These are phyloP conservation scores for Coregonus clupeaformis DNA, from an alignment of 2,113 vertebrate genomes.

Conservation along the genomic window DNA sequence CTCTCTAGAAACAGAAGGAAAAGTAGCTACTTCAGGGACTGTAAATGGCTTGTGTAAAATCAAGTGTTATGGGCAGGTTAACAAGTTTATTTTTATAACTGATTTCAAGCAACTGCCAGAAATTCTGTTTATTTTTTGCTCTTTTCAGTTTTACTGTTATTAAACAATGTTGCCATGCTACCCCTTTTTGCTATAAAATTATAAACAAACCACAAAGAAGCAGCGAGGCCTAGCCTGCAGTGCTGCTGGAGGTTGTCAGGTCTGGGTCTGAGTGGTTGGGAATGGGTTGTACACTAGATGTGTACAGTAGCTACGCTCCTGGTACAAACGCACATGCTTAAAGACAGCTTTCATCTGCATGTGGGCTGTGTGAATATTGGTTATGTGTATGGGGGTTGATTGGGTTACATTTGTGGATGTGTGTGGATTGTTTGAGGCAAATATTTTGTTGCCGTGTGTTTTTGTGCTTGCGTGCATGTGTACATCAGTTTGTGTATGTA, in stretches of 20 bases:
- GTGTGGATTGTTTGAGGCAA: slow-evolving; percentile 54
- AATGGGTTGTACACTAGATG: neutral
- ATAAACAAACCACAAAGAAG: slow-evolving; percentile 52
- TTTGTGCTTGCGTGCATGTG: neutral
- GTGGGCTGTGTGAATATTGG: slow-evolving; percentile 1
- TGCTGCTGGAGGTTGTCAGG: slow-evolving; percentile 24
- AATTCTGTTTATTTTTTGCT: slow-evolving; percentile 55
- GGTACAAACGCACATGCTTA: neutral
- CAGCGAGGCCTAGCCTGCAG: slow-evolving; percentile 19
- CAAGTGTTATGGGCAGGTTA: slow-evolving; percentile 56
- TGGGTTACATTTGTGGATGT: slow-evolving; percentile 43
- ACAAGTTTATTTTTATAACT: slow-evolving; percentile 45
- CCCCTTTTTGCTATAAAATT: slow-evolving; percentile 41
- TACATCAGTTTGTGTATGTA: neutral
- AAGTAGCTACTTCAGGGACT: slow-evolving; percentile 27
- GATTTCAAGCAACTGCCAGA: slow-evolving; percentile 36
- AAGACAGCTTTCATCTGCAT: neutral
- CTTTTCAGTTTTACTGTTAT: slow-evolving; percentile 48
- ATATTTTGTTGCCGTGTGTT: slow-evolving; percentile 40
- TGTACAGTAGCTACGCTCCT: neutral
- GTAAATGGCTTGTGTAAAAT: slow-evolving; percentile 48
- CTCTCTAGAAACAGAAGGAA: slow-evolving; percentile 14
- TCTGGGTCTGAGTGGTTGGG: slow-evolving; percentile 12
- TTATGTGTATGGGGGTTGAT: slow-evolving; percentile 37
- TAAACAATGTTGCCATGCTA: slow-evolving; percentile 57